Evolutionary conservation across 2,888 invertebrate species (phyloP).

Genomic region (Patella ulyssiponensis): DNA sequence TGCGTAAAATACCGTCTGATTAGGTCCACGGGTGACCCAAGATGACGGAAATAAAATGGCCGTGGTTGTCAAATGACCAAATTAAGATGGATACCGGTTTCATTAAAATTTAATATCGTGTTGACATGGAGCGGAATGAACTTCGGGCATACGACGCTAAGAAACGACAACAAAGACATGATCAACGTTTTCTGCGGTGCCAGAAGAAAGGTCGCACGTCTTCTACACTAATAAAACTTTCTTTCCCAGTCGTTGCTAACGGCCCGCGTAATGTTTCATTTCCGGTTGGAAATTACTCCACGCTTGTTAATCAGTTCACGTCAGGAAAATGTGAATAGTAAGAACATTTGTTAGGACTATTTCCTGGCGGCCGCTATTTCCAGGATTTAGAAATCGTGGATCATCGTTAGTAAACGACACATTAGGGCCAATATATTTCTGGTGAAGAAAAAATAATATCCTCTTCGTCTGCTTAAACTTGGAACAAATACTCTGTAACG

Average conservation of each 20-base stretch:
- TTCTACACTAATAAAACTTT: neutral
- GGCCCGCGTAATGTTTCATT: conserved; percentile 5
- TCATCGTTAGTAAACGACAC: neutral
- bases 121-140: neutral
- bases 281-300: conserved; percentile 11
- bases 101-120: conserved; percentile 12
- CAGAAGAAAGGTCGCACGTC: conserved; percentile 7
- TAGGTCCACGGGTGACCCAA: neutral
- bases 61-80: conserved; percentile 9
- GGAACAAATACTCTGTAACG: too few relatives aligned
- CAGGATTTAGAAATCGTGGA: neutral
- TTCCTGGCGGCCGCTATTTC: neutral
- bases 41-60: conserved; percentile 12
- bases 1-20: conserved; percentile 5
- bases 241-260: neutral
- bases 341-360: neutral
- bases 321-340: conserved; percentile 5
- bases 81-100: conserved; percentile 11
- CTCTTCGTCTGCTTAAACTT: too few relatives aligned
- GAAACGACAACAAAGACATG: neutral
- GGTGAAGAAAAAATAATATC: too few relatives aligned
- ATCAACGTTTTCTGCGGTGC: neutral
- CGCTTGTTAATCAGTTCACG: conserved; percentile 12
- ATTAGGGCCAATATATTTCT: neutral
- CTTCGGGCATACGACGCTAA: neutral